These are phyloP conservation scores for Rhyacophila evoluta DNA, from an alignment of 2,888 invertebrate genomes.

Conservation along the genomic window DNA sequence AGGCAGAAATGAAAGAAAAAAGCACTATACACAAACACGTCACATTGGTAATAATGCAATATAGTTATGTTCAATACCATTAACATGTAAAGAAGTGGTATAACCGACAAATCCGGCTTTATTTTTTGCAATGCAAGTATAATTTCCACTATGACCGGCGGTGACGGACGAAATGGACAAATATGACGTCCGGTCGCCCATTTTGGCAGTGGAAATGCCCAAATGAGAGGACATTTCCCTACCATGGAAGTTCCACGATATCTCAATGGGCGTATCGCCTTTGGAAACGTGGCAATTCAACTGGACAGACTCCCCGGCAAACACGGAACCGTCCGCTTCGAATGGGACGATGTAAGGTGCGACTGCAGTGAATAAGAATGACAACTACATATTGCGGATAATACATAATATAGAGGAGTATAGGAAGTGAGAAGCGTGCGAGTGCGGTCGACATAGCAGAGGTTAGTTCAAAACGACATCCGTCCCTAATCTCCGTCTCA, in stretches of 20 bases:
- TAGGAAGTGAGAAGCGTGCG: constrained; percentile 52
- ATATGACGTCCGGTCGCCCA: constrained; percentile 68
- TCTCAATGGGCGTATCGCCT: constrained; percentile 75
- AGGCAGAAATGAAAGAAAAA: constrained; percentile 33
- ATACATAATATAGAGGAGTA: constrained; percentile 28
- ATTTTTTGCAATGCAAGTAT: constrained; percentile 75
- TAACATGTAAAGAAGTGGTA: constrained; percentile 61
- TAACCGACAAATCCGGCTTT: constrained; percentile 70
- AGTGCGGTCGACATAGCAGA: constrained; percentile 48
- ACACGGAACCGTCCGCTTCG: constrained; percentile 65
- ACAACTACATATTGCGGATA: constrained; percentile 27
- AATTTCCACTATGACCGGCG: constrained; percentile 72
- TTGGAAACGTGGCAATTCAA: constrained; percentile 70
- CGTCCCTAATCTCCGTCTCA: background rate
- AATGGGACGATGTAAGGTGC: constrained; percentile 68
- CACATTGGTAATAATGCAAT: constrained; percentile 20
- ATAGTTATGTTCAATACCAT: constrained; percentile 49
- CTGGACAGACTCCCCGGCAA: constrained; percentile 70
- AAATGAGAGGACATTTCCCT: constrained; percentile 64
- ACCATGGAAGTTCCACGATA: constrained; percentile 74
- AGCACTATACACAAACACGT: constrained; percentile 32
- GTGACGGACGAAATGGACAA: constrained; percentile 72
- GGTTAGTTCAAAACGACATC: constrained; percentile 32
- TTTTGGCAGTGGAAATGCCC: constrained; percentile 64
- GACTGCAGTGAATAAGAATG: constrained; percentile 59